Conservation (phyloP, 1,140 invertebrate species). For the Halesus radiatus region DNA sequence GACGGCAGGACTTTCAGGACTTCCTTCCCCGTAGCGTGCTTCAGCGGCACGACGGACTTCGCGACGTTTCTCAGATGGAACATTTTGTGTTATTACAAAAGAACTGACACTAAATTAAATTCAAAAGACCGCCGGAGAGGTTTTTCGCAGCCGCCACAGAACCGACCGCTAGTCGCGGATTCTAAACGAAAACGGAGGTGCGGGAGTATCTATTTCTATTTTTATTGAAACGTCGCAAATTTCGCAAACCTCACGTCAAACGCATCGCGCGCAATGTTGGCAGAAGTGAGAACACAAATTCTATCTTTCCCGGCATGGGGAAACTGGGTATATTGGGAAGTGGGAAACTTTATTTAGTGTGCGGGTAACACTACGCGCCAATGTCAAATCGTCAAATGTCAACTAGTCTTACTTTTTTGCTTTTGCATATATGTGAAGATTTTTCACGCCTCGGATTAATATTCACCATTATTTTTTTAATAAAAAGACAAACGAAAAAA, state of each 20-base stretch:
- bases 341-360: background rate
- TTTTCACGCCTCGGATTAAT: no score
- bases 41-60: slow-evolving; percentile 65
- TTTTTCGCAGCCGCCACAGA: slow-evolving; percentile 20
- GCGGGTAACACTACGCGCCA: background rate
- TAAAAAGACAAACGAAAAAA: no score
- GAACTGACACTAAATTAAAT: slow-evolving; percentile 25
- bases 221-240: slow-evolving; percentile 41
- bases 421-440: background rate
- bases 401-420: no score
- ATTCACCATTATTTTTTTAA: no score
- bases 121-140: slow-evolving; percentile 15
- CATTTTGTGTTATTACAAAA: slow-evolving; percentile 58
- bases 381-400: background rate
- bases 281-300: background rate
- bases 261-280: slow-evolving; percentile 8
- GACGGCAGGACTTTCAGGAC: slow-evolving; percentile 70
- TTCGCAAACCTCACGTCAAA: slow-evolving; percentile 35
- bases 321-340: no score
- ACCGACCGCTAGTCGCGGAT: slow-evolving; percentile 24
- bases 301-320: no score
- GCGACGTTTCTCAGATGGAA: slow-evolving; percentile 68
- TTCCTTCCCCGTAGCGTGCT: slow-evolving; percentile 67
- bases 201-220: slow-evolving; percentile 39
- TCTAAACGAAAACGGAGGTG: slow-evolving; percentile 45